A percentile compares a stretch with the other conserved stretches of the same genome.
Evolutionary conservation across 1,140 invertebrate genomes (phyloP).

Genomic region (Asobara japonica): DNA sequence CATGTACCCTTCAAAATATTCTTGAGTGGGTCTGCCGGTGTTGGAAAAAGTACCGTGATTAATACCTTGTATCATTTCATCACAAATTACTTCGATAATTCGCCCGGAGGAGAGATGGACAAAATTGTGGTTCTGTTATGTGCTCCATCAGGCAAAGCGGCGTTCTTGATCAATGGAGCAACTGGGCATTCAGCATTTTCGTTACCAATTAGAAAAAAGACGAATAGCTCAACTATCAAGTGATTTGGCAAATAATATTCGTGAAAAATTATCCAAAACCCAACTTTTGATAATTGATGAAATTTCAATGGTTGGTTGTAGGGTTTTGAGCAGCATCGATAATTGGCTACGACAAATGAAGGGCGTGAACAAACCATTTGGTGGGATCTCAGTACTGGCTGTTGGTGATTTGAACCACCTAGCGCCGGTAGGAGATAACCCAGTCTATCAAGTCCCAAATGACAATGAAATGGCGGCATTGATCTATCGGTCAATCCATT

Average conservation of each 20-base stretch:
- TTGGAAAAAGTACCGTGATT: too few relatives aligned
- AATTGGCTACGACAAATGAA: neutral
- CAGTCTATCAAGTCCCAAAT: neutral
- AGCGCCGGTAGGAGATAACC: neutral
- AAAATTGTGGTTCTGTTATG: conserved; percentile 39
- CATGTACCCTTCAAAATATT: conserved; percentile 26
- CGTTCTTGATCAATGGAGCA: conserved; percentile 44
- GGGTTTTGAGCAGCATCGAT: neutral
- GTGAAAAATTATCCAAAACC: neutral
- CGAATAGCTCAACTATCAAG: too few relatives aligned
- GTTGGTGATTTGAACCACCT: neutral
- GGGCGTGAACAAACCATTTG: neutral
- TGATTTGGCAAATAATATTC: neutral
- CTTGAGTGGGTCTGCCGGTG: conserved; percentile 36
- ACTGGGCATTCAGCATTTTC: neutral
- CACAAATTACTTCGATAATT: too few relatives aligned
- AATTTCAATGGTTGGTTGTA: neutral
- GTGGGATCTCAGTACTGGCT: neutral
- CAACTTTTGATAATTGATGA: neutral
- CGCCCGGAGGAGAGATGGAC: too few relatives aligned
- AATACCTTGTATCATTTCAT: too few relatives aligned
- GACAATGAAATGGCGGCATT: too few relatives aligned
- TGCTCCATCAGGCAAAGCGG: conserved; percentile 53
- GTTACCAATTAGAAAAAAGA: too few relatives aligned
- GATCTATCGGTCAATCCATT: too few relatives aligned